These are phyloP conservation scores for Eptesicus fuscus DNA, from an alignment of 2,113 vertebrate species.

Conservation along the genomic window DNA sequence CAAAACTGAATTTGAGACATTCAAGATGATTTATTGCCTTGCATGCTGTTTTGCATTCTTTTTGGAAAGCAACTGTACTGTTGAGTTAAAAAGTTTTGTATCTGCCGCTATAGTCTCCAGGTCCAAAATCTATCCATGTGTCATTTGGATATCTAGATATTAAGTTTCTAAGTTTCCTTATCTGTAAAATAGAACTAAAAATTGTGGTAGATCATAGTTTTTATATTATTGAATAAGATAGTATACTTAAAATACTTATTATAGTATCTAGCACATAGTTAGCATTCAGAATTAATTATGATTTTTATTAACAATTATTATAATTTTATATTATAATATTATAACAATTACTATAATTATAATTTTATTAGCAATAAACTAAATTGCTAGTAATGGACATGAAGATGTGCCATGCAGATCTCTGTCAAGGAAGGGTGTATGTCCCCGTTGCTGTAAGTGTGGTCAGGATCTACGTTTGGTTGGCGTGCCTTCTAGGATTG, in stretches of 20 bases:
- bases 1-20: slow-evolving; percentile 34
- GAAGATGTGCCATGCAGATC: not conserved
- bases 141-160: not conserved
- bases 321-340: too few relatives aligned
- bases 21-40: slow-evolving; percentile 52
- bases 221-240: not conserved
- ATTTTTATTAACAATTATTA: not conserved
- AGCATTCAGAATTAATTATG: not conserved
- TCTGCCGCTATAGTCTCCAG: not conserved
- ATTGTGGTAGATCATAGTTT: not conserved
- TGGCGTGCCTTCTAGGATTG: too few relatives aligned
- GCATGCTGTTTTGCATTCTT: slow-evolving; percentile 14
- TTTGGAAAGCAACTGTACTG: not conserved
- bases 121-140: not conserved
- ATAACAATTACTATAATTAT: not conserved
- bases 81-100: not conserved
- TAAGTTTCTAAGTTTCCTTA: not conserved
- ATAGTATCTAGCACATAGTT: not conserved
- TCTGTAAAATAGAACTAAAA: not conserved
- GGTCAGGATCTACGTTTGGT: not conserved
- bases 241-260: not conserved
- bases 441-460: not conserved
- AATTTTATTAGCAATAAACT: not conserved
- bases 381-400: not conserved
- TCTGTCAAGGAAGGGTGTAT: not conserved